A percentile compares a stretch with the other conserved stretches of the same genome.
phyloP scores from a whole-genome alignment of 2,797 vertebrate species.

The Coregonus ussuriensis region DNA sequence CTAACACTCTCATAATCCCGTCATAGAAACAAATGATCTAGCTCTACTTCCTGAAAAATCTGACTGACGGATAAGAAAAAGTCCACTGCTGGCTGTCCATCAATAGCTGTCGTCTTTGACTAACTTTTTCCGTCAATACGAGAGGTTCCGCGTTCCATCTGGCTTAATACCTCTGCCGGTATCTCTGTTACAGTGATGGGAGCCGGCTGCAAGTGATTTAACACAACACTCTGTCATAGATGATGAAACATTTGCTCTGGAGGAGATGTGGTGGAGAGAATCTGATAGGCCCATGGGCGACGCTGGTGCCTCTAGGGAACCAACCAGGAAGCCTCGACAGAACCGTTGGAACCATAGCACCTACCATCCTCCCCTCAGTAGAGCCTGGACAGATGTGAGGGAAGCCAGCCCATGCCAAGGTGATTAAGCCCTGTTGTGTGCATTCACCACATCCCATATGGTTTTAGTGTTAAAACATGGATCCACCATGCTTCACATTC shows the following conservation, averaged over 20 bases:
- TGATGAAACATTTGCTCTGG: constrained; percentile 38
- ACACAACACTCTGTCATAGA: constrained; percentile 1
- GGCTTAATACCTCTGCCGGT: not conserved
- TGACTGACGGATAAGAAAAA: not conserved
- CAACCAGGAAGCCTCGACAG: constrained; percentile 41
- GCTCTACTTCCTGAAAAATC: not conserved
- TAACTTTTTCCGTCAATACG: constrained; percentile 27
- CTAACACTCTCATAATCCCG: not conserved
- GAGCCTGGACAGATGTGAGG: constrained; percentile 54
- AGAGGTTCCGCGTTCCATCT: constrained; percentile 1
- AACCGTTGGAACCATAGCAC: not conserved
- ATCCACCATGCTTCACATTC: constrained; percentile 26
- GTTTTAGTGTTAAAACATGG: constrained; percentile 45
- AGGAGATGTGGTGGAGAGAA: constrained; percentile 19
- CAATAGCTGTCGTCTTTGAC: constrained; percentile 1
- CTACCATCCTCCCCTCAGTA: constrained; percentile 32
- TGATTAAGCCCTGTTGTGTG: constrained; percentile 50
- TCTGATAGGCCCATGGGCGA: constrained; percentile 30
- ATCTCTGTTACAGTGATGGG: constrained; percentile 17
- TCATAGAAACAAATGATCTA: not conserved
- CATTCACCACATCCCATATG: constrained; percentile 51
- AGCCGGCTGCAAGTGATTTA: constrained; percentile 14
- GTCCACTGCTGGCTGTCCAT: not conserved
- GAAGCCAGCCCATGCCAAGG: constrained; percentile 49
- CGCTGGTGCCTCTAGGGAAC: constrained; percentile 48